Conservation (phyloP, 2,113 vertebrate species). For the Semnornis frantzii region DNA sequence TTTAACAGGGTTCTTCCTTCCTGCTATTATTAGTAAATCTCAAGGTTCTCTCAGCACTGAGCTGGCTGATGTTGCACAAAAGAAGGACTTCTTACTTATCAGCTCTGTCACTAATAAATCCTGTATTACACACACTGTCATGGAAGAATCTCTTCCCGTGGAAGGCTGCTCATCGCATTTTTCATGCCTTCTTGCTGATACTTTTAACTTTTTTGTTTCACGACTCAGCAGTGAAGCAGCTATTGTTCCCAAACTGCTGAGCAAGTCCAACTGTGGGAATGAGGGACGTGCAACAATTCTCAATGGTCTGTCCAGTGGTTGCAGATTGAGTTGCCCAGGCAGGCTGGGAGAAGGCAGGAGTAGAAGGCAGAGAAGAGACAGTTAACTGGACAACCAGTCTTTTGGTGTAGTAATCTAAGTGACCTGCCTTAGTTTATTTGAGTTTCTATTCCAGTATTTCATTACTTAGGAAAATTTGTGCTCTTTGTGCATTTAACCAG, state of each 20-base stretch:
- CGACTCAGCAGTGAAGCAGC: constrained; percentile 33
- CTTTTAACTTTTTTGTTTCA: constrained; percentile 39
- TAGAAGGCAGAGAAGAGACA: background rate
- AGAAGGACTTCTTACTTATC: constrained; percentile 18
- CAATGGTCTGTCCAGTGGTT: background rate
- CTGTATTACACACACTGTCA: too few species aligned
- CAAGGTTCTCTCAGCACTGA: background rate
- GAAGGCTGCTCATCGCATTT: constrained; percentile 36
- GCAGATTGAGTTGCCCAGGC: background rate
- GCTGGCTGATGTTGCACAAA: constrained; percentile 12
- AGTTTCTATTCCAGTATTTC: background rate
- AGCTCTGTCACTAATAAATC: background rate
- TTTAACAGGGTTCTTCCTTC: constrained; percentile 61
- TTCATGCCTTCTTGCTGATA: constrained; percentile 48
- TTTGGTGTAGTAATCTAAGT: background rate
- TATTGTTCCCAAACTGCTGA: constrained; percentile 66
- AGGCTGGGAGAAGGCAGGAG: accelerated
- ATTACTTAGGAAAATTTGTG: background rate
- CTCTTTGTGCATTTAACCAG: background rate
- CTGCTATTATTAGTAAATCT: constrained; percentile 48
- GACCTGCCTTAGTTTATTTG: background rate
- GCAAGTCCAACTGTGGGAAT: background rate
- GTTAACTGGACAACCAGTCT: background rate
- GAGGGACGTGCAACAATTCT: background rate
- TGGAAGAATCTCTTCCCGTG: constrained; percentile 22